A percentile compares a stretch with the other conserved stretches of the same genome.
phyloP scores from a whole-genome alignment of 2,113 vertebrate genomes.

The Solea solea region DNA sequence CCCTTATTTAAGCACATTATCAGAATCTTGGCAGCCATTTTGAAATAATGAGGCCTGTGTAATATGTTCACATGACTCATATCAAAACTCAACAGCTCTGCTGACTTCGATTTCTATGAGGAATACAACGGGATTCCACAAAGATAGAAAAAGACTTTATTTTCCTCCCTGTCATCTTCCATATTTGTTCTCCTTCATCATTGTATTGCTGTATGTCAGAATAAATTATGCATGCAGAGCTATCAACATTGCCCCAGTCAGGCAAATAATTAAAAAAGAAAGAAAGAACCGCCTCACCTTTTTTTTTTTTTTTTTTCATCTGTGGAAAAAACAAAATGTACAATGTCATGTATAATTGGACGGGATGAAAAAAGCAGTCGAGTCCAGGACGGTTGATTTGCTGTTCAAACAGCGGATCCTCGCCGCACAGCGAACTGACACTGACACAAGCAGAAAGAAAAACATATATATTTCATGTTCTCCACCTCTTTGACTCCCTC shows the following conservation, averaged over 20 bases:
- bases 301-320: slow-evolving; percentile 16
- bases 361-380: slow-evolving; percentile 13
- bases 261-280: slow-evolving; percentile 45
- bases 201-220: slow-evolving; percentile 32
- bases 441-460: neutral
- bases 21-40: too few species aligned
- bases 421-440: slow-evolving; percentile 8
- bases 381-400: slow-evolving; percentile 15
- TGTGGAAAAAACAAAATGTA: slow-evolving; percentile 47
- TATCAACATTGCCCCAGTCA: slow-evolving; percentile 46
- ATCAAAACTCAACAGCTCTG: slow-evolving; percentile 32
- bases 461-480: neutral
- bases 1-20: neutral
- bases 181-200: slow-evolving; percentile 36
- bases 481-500: neutral
- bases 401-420: slow-evolving; percentile 40
- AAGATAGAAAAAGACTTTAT: slow-evolving; percentile 44
- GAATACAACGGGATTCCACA: slow-evolving; percentile 33
- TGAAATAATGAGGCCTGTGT: neutral
- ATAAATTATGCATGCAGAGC: slow-evolving; percentile 61
- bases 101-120: slow-evolving; percentile 27
- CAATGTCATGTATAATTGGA: slow-evolving; percentile 55
- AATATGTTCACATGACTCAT: neutral
- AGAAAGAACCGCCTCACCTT: slow-evolving; percentile 39
- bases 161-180: slow-evolving; percentile 45